A percentile compares a stretch with the other conserved stretches of the same genome.
Evolutionary conservation across 2,888 invertebrate genomes (phyloP).

Genomic region (Lordiphosa andalusiaca): DNA sequence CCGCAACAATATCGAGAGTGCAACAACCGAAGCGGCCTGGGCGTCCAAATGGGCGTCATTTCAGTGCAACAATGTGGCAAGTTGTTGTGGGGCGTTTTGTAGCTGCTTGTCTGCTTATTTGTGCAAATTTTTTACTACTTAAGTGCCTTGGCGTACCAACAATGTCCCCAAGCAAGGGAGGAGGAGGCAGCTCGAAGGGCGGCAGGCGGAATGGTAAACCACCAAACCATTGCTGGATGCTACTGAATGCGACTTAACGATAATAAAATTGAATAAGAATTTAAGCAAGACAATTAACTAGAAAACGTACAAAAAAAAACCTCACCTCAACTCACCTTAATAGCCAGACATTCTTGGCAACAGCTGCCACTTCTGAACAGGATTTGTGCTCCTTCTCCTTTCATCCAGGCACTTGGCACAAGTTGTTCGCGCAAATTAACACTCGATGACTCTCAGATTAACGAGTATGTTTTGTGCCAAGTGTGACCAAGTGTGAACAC

Average conservation of each 20-base stretch:
- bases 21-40: slow-evolving; percentile 3
- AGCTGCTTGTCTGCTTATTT: slow-evolving; percentile 2
- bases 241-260: no score
- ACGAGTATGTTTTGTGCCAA: slow-evolving; percentile 29
- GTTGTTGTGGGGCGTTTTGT: not conserved
- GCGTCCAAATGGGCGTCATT: not conserved
- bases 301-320: no score
- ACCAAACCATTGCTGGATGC: no score
- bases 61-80: not conserved
- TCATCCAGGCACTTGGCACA: slow-evolving; percentile 25
- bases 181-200: no score
- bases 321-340: no score
- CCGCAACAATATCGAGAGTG: not conserved
- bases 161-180: not conserved
- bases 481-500: slow-evolving; percentile 35
- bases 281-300: no score
- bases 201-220: no score
- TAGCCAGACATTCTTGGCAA: slow-evolving; percentile 5
- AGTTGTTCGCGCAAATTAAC: slow-evolving; percentile 45
- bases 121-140: slow-evolving; percentile 1
- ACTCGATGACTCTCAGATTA: slow-evolving; percentile 55
- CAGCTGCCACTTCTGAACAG: not conserved
- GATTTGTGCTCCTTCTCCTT: not conserved
- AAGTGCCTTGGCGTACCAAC: slow-evolving; percentile 1
- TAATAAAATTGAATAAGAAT: no score